Conservation (phyloP, 2,113 vertebrate genomes). For the Mystacornis crossleyi region DNA sequence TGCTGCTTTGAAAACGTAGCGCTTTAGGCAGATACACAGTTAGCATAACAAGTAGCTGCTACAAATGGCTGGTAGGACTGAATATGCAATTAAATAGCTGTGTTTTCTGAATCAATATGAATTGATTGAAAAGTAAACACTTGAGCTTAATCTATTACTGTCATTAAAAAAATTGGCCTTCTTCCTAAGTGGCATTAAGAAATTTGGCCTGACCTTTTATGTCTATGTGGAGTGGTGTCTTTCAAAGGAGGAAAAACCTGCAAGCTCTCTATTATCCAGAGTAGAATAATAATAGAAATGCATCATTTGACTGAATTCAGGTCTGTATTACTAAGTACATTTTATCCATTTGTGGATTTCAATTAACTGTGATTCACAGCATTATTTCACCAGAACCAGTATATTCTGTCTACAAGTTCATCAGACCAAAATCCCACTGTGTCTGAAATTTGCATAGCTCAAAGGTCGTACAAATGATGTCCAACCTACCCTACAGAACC, state of each 20-base stretch:
- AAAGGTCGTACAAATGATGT: background rate
- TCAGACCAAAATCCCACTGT: rapidly evolving
- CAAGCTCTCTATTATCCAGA: background rate
- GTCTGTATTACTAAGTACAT: background rate
- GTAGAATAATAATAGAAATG: background rate
- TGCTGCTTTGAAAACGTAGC: background rate
- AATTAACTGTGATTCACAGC: background rate
- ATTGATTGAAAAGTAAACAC: conserved; percentile 71
- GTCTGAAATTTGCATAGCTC: background rate
- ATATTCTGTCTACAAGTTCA: background rate
- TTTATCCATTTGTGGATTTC: background rate
- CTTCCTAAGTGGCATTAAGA: conserved; percentile 31
- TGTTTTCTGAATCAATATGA: conserved; percentile 60
- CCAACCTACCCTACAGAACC: background rate
- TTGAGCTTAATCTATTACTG: conserved; percentile 58
- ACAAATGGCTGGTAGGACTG: background rate
- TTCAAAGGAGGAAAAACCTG: background rate
- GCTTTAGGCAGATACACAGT: background rate
- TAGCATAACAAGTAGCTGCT: conserved; percentile 31
- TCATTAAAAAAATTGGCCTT: background rate
- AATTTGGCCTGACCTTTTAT: conserved; percentile 1
- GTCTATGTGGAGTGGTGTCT: background rate
- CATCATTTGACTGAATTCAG: background rate
- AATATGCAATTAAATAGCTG: conserved; percentile 55
- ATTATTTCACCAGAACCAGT: background rate